Base-by-base conservation (phyloP, 2,797 vertebrate species). In the Sus cebifrons region DNA sequence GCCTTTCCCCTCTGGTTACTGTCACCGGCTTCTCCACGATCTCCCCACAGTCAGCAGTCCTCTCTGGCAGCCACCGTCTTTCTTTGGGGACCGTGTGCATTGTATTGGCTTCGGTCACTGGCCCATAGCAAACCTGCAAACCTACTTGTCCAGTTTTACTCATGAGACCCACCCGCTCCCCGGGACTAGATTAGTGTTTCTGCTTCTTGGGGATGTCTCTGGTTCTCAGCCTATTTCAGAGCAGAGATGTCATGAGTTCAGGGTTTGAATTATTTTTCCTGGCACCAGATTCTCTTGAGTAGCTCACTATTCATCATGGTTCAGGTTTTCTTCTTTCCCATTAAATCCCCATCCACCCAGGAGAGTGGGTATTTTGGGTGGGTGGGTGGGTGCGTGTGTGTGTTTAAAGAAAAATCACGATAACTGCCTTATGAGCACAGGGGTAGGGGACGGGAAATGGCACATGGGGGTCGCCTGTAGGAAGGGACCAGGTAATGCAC, bases 171-270 rank as follows among this genome's bases (percentile, higher is more conserved):
- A 25, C 16, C 3, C 29, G 18, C 25, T 52, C 25, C 44, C 15
- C 67, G 60, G 44, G 44, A 17, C 73, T 60, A 92, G 25, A 25
- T 77, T 67, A 58, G 64, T 32, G 7, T 82, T 36, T 44, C n/a
- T 17, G 86, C 29, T 58, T 56, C 23, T 78, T 70, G 44, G 13
- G 27, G 15, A 25, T 68, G 18, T 18, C 58, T 88, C 25, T n/a
- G 67, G 71, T 88, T 94, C 86, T 70, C 74, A 17, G 74, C 25
- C 73, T 20, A 29, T 97, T 94, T 92, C 74, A 75, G n/a, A 83
- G 20, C 58, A 84, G 20, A 87, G 21, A 58, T 21, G 12, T 44
- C 40, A 36, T 62, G 40, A 89, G 83, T 73, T 67, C 27, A 2
- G 20, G 12, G 14, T 85, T 87, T 88, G 60, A 70, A 62, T 21